Evolutionary conservation across 2,888 invertebrate genomes (phyloP).

Genomic region (Phalera bucephala): DNA sequence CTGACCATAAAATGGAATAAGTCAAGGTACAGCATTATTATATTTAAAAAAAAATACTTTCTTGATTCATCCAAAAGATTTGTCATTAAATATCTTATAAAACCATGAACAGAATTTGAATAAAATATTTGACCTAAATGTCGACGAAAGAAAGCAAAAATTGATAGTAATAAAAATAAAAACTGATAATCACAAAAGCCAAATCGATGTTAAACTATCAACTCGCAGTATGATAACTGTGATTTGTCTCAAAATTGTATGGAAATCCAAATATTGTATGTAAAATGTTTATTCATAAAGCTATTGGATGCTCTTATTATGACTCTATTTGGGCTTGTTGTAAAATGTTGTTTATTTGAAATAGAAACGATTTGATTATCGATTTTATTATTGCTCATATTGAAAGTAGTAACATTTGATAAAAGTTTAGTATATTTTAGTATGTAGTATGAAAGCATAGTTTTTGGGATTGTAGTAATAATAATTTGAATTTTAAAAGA

Average conservation of each 20-base stretch:
- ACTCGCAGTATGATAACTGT: slow-evolving; percentile 26
- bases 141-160: background rate
- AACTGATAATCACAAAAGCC: slow-evolving; percentile 7
- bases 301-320: slow-evolving; percentile 41
- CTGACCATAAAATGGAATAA: no score
- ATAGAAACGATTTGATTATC: slow-evolving; percentile 28
- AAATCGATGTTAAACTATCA: slow-evolving; percentile 12
- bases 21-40: no score
- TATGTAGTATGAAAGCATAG: no score
- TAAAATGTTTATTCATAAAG: slow-evolving; percentile 54
- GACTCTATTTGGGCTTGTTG: slow-evolving; percentile 45
- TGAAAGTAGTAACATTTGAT: background rate
- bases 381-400: slow-evolving; percentile 22
- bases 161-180: background rate
- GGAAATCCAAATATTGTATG: slow-evolving; percentile 36
- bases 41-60: no score
- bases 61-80: no score
- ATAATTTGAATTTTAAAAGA: no score
- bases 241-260: slow-evolving; percentile 17
- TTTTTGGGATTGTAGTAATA: no score
- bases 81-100: no score
- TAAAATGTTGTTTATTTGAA: slow-evolving; percentile 26
- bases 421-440: no score
- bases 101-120: no score
- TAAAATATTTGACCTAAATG: background rate